These are phyloP conservation scores for Muscidifurax raptorellus DNA, from an alignment of 1,140 invertebrate genomes.

Conservation along the genomic window DNA sequence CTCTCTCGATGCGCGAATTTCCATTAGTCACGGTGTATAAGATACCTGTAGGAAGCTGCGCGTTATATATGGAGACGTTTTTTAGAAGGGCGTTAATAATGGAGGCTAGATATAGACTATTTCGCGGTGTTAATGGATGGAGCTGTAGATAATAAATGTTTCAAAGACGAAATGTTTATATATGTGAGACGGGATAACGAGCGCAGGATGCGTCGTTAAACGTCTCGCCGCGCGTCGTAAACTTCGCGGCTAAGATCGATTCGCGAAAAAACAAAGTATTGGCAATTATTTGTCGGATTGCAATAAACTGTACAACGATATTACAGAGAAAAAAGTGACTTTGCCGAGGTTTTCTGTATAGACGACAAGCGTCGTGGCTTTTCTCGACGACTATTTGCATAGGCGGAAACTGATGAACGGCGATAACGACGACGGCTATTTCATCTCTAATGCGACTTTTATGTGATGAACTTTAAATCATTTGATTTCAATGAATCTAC, in stretches of 20 bases:
- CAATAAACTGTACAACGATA: neutral
- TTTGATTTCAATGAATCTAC: no score
- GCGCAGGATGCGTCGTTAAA: neutral
- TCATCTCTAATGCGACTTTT: no score
- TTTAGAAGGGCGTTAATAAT: constrained; percentile 2
- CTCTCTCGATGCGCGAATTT: neutral
- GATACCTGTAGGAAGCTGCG: no score
- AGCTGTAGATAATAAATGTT: neutral
- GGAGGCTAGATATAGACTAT: neutral
- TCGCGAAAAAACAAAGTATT: neutral
- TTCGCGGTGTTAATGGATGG: neutral
- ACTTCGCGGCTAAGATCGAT: neutral
- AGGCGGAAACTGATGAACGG: neutral
- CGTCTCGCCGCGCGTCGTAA: neutral
- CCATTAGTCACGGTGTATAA: neutral
- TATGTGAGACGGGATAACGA: neutral
- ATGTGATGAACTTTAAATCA: no score
- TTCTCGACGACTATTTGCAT: neutral
- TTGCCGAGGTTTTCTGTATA: neutral
- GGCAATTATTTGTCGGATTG: neutral
- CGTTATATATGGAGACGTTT: neutral
- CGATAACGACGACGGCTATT: neutral
- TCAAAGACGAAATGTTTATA: neutral
- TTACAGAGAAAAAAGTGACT: neutral
- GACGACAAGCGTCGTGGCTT: neutral